Evolutionary conservation across 1,140 invertebrate genomes (phyloP).

Genomic region (Bombus confusus): DNA sequence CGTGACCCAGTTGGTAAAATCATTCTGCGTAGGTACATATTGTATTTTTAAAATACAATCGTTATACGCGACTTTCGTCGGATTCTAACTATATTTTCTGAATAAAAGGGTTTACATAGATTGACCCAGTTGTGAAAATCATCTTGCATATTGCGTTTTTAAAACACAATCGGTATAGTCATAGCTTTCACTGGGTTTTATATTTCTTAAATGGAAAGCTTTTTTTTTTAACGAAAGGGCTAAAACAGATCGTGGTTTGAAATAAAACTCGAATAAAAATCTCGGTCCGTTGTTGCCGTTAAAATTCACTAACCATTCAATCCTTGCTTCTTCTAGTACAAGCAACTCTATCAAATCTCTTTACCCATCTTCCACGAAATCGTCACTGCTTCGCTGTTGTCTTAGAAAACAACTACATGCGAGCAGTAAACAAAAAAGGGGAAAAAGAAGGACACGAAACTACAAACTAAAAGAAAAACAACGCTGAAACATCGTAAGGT

Average conservation of each 20-base stretch:
- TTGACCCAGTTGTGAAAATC: not conserved
- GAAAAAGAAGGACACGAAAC: not conserved
- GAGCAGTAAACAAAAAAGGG: too few species aligned
- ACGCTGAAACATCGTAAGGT: not conserved
- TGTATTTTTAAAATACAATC: not conserved
- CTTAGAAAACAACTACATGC: too few species aligned
- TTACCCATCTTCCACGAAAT: not conserved
- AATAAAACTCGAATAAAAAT: not conserved
- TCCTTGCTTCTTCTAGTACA: not conserved
- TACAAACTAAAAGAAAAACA: not conserved
- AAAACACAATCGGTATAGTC: not conserved
- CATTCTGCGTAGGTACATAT: not conserved
- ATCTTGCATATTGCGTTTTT: not conserved
- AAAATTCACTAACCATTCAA: not conserved
- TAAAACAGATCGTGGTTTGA: too few species aligned
- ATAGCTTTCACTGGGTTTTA: not conserved
- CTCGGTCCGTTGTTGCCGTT: not conserved
- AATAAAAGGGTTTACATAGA: not conserved
- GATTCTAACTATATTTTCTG: not conserved
- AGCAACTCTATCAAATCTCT: not conserved
- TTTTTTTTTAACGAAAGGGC: too few species aligned
- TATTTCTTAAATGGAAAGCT: not conserved
- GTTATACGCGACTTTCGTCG: not conserved
- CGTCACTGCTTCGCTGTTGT: not conserved
- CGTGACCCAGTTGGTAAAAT: not conserved